A percentile compares a stretch with the other conserved stretches of the same genome.
These are phyloP conservation scores for Nemurella pictetii DNA, from an alignment of 2,888 invertebrate genomes.

Conservation along the genomic window DNA sequence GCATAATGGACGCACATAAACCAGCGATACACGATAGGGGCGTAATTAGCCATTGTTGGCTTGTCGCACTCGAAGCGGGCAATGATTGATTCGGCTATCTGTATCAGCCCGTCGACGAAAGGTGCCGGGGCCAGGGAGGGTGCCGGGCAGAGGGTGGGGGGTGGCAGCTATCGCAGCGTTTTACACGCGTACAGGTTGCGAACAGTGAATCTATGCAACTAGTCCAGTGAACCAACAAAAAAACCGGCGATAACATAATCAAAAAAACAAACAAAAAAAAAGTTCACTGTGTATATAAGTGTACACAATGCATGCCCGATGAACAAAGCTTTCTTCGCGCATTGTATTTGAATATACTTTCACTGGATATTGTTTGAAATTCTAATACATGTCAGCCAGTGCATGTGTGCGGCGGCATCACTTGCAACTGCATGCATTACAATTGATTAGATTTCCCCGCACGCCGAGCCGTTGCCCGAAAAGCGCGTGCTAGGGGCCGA, in stretches of 20 bases:
- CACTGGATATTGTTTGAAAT: background rate
- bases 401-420: background rate
- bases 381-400: background rate
- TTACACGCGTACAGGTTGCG: background rate
- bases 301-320: background rate
- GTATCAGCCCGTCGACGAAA: background rate
- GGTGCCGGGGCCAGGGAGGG: background rate
- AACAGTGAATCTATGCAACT: background rate
- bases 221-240: background rate
- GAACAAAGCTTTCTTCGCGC: background rate
- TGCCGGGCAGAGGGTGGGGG: background rate
- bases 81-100: background rate
- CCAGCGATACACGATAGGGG: background rate
- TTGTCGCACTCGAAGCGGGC: background rate
- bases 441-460: background rate
- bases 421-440: background rate
- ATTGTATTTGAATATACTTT: background rate
- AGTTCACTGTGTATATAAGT: background rate
- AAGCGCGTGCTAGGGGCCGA: background rate
- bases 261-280: no score
- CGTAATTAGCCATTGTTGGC: background rate
- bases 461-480: background rate
- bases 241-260: background rate
- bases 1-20: background rate
- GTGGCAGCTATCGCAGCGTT: background rate